A percentile compares a stretch with the other conserved stretches of the same genome.
These are phyloP conservation scores for Hylomyscus alleni DNA, from an alignment of 2,797 vertebrate genomes.

Conservation along the genomic window DNA sequence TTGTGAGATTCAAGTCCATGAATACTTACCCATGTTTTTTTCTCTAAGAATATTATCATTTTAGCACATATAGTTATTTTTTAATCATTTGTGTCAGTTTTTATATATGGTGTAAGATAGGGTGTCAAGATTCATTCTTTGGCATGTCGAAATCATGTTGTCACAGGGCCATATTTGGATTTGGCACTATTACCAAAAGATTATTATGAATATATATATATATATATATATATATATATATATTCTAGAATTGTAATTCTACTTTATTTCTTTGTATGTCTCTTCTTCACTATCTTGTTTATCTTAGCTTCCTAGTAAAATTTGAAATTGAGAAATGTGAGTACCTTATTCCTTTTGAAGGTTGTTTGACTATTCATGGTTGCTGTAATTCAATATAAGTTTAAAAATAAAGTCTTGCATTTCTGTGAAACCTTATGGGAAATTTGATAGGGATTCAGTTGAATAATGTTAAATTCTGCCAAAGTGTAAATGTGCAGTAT, in stretches of 20 bases:
- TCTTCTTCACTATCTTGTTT: not conserved
- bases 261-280: not conserved
- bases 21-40: not conserved
- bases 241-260: constrained; percentile 8
- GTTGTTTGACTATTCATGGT: not conserved
- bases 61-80: constrained; percentile 18
- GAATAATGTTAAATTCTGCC: not conserved
- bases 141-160: constrained; percentile 12
- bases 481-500: not conserved
- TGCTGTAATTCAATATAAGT: not conserved
- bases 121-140: not conserved
- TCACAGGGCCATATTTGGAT: not conserved
- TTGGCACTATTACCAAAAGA: constrained; percentile 10
- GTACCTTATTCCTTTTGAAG: not conserved
- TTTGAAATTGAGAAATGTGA: constrained; percentile 20
- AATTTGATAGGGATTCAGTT: not conserved
- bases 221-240: not conserved
- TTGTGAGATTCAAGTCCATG: not conserved
- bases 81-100: not conserved
- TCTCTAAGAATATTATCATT: not conserved
- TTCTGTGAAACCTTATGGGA: not conserved
- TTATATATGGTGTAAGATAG: not conserved
- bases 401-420: not conserved
- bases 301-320: not conserved
- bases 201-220: not conserved